Conservation (phyloP, 2,113 vertebrate species). For the Centropus unirufus region DNA sequence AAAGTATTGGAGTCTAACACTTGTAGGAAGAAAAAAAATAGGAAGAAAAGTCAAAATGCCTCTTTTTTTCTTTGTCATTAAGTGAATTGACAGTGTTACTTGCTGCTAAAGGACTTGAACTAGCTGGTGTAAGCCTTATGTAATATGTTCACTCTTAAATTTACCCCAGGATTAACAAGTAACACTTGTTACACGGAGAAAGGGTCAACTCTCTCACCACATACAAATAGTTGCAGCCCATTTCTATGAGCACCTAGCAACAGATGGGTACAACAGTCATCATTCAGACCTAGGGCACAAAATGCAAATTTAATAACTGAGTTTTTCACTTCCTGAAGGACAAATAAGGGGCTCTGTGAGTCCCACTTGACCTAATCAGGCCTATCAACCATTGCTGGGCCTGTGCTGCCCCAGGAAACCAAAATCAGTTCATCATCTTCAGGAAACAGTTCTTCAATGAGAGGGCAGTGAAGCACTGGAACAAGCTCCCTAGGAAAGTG, state of each 20-base stretch:
- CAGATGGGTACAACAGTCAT: background rate
- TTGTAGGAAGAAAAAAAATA: background rate
- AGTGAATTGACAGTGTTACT: background rate
- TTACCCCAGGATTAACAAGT: constrained; percentile 1
- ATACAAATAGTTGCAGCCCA: background rate
- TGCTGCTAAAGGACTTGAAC: background rate
- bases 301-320: background rate
- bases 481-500: background rate
- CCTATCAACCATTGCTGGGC: background rate
- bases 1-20: background rate
- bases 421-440: background rate
- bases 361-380: background rate
- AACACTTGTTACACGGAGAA: background rate
- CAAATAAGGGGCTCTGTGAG: background rate
- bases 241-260: rapidly evolving
- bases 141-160: background rate
- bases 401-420: background rate
- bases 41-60: background rate
- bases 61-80: background rate
- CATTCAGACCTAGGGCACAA: background rate
- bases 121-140: background rate
- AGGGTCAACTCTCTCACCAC: background rate
- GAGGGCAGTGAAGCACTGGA: background rate
- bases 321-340: background rate
- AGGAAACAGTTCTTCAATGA: background rate